Base-by-base conservation (phyloP, 2,888 invertebrate species). In the Chrysolina haemoptera region DNA sequence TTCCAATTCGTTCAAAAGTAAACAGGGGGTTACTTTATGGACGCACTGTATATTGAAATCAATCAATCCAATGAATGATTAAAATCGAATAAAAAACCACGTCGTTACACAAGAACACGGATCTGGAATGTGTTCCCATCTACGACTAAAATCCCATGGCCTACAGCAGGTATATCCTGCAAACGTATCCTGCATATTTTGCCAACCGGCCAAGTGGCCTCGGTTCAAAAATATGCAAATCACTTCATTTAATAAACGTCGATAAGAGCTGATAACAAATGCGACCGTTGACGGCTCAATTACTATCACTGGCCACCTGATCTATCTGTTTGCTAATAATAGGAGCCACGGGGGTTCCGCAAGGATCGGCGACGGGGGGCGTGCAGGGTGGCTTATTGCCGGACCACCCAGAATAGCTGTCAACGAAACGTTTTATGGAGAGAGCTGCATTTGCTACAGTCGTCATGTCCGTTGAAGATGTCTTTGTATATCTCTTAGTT, bases 261-360 rank as follows among this genome's bases (percentile, higher is more conserved):
- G 75, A 80, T 78, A 74, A 65, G 74, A 71, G 70, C 70, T 76
- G 78, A 80, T 78, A 81, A 80, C 70, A 78, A 77, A 76, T 77
- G 75, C 72, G 73, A 62, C 66, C 68, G 80, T 80, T 80, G 81
- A 82, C 80, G 79, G 79, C 79, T 82, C 82, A 81, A 82, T 82
- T 81, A 80, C 78, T 70, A 67, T 63, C 67, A 65, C 63, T 63
- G 67, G 68, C 73, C 75, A 63, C 43, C 70, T 79, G 79, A 82
- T 82, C 79, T 80, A 81, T 81, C 69, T 70, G 68, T 67, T 74
- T 70, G 78, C 78, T 76, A 78, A 78, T 80, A 77, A 78, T 78
- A 70, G 68, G 73, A 72, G 72, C 74, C 71, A 62, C 71, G 65
- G 70, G 71, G 74, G 69, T 71, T 75, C 71, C 69, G 48, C 71